A percentile compares a stretch with the other conserved stretches of the same genome.
These are phyloP conservation scores for Ennomos quercinarius DNA, from an alignment of 2,888 invertebrate species.

Conservation along the genomic window DNA sequence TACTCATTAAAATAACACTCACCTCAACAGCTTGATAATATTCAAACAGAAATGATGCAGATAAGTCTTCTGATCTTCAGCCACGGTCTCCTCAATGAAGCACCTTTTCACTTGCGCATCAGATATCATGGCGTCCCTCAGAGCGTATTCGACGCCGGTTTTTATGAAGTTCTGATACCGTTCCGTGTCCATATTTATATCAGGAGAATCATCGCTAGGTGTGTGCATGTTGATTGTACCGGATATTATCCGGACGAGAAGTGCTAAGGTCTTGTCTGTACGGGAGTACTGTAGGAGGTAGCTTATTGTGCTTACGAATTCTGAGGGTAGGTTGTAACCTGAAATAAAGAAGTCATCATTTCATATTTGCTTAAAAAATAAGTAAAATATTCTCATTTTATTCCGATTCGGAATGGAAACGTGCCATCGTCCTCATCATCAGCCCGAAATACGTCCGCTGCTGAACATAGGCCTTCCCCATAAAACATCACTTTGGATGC, in stretches of 20 bases:
- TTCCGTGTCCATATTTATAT: constrained; percentile 68
- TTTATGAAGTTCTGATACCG: constrained; percentile 69
- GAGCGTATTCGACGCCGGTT: constrained; percentile 73
- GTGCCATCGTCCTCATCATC: no score
- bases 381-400: no score
- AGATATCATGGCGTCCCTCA: constrained; percentile 69
- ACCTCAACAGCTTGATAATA: constrained; percentile 75
- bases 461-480: no score
- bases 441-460: no score
- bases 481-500: no score
- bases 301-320: constrained; percentile 86
- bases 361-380: no score
- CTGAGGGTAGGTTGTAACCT: constrained; percentile 87
- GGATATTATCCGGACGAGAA: constrained; percentile 86
- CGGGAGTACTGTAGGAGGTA: constrained; percentile 86
- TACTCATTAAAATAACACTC: constrained; percentile 22
- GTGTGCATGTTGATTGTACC: constrained; percentile 84
- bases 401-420: no score
- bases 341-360: constrained; percentile 43
- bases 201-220: constrained; percentile 70
- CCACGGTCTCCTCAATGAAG: constrained; percentile 59
- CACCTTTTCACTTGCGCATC: constrained; percentile 71
- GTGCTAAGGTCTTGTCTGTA: constrained; percentile 85
- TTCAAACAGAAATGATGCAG: constrained; percentile 75
- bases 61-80: constrained; percentile 73